Evolutionary conservation across 1,140 invertebrate genomes (phyloP).

Genomic region (Epicauta chinensis): DNA sequence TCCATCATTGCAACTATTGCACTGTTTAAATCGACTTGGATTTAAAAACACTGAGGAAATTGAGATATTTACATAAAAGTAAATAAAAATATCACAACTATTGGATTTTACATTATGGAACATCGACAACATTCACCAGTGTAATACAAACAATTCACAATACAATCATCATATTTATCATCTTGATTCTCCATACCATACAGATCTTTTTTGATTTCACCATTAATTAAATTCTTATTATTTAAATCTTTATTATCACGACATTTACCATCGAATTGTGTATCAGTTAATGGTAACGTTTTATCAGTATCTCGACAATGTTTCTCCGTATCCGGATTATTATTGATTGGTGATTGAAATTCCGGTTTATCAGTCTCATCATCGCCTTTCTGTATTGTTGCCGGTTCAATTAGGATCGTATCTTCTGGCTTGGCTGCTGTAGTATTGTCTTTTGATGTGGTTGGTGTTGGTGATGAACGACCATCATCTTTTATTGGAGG

Average conservation of each 20-base stretch:
- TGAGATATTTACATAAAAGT: too few species aligned
- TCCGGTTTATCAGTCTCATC: background rate
- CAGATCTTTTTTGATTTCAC: background rate
- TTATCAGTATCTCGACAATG: conserved; percentile 2
- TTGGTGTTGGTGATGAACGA: conserved; percentile 2
- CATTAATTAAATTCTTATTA: conserved; percentile 1
- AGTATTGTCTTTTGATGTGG: background rate
- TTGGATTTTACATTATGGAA: conserved; percentile 40
- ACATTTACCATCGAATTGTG: background rate
- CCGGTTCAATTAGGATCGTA: conserved; percentile 10
- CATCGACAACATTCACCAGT: conserved; percentile 45
- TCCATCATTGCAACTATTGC: too few species aligned
- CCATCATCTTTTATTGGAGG: background rate
- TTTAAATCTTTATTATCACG: conserved; percentile 1
- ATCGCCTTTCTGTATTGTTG: conserved; percentile 1
- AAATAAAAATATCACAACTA: conserved; percentile 4
- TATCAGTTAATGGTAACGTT: conserved; percentile 1
- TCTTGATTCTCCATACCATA: conserved; percentile 24
- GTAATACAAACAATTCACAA: conserved; percentile 45
- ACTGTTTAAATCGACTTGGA: too few species aligned
- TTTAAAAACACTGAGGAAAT: too few species aligned
- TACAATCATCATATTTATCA: conserved; percentile 39
- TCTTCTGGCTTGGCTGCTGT: background rate
- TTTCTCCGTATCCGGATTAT: background rate
- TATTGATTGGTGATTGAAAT: background rate